phyloP scores from a whole-genome alignment of 2,888 invertebrate species.

The Melanostoma scalare region DNA sequence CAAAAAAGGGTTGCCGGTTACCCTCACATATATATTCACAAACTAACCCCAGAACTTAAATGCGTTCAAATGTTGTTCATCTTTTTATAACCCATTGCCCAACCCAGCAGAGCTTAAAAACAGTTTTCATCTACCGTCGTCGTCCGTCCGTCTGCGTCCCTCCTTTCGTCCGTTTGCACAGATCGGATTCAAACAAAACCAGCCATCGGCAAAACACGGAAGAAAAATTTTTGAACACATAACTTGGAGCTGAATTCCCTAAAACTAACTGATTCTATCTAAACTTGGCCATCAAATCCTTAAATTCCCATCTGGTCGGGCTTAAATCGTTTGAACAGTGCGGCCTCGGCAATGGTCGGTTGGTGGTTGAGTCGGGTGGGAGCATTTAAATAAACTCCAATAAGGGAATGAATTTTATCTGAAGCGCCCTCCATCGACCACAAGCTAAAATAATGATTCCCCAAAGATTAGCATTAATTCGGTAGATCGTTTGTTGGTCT shows the following conservation, averaged over 20 bases:
- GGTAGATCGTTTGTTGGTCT: conserved; percentile 23
- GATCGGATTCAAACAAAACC: background rate
- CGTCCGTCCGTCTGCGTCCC: background rate
- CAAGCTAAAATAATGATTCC: conserved; percentile 63
- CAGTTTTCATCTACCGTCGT: conserved; percentile 25
- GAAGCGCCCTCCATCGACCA: conserved; percentile 24
- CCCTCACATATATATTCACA: background rate
- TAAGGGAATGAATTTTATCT: conserved; percentile 29
- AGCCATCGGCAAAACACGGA: conserved; percentile 20
- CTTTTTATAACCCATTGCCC: conserved; percentile 52
- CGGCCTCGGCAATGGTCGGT: conserved; percentile 31
- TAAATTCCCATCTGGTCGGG: conserved; percentile 59
- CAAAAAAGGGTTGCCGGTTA: background rate
- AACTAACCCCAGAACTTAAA: conserved; percentile 53
- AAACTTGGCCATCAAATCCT: conserved; percentile 53
- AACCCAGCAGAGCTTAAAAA: conserved; percentile 58
- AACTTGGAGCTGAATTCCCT: conserved; percentile 45
- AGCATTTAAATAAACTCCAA: conserved; percentile 63
- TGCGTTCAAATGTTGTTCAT: conserved; percentile 51
- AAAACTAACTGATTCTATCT: conserved; percentile 56
- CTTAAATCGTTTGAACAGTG: conserved; percentile 45
- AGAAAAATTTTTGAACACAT: conserved; percentile 49
- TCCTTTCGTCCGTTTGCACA: background rate
- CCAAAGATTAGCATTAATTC: conserved; percentile 68
- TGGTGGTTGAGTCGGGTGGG: conserved; percentile 42